Evolutionary conservation across 2,797 vertebrate species (phyloP).

Genomic region (Neosalanx taihuensis): DNA sequence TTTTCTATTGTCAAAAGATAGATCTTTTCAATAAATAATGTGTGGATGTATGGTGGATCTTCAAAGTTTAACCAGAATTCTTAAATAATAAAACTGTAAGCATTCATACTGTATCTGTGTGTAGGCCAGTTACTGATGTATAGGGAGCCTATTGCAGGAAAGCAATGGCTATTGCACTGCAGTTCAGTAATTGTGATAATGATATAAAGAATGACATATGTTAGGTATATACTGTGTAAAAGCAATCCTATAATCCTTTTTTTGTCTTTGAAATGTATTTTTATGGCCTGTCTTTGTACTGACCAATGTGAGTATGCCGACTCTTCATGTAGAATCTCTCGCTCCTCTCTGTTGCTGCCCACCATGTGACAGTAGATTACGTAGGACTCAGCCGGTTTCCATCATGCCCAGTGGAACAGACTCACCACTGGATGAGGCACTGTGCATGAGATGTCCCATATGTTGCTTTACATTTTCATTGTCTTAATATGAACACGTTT

Average conservation of each 20-base stretch:
- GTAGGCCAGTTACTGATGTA: background rate
- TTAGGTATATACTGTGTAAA: constrained; percentile 50
- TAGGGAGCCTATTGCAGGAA: constrained; percentile 41
- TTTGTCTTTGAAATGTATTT: constrained; percentile 53
- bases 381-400: constrained; percentile 19
- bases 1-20: constrained; percentile 39
- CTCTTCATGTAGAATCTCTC: constrained; percentile 55
- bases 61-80: constrained; percentile 5
- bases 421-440: constrained; percentile 59
- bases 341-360: constrained; percentile 54
- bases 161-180: constrained; percentile 56
- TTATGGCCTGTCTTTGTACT: constrained; percentile 45
- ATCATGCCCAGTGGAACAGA: constrained; percentile 3
- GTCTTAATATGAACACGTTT: constrained; percentile 64
- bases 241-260: constrained; percentile 47
- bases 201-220: constrained; percentile 33
- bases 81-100: constrained; percentile 1
- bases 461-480: constrained; percentile 41
- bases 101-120: background rate
- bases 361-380: constrained; percentile 28
- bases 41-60: constrained; percentile 35
- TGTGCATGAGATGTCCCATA: constrained; percentile 60
- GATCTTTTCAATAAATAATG: constrained; percentile 25
- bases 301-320: constrained; percentile 54
- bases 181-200: constrained; percentile 42